A percentile compares a stretch with the other conserved stretches of the same genome.
These are phyloP conservation scores for Heliconius melpomene DNA, from an alignment of 1,140 invertebrate species.

Conservation along the genomic window DNA sequence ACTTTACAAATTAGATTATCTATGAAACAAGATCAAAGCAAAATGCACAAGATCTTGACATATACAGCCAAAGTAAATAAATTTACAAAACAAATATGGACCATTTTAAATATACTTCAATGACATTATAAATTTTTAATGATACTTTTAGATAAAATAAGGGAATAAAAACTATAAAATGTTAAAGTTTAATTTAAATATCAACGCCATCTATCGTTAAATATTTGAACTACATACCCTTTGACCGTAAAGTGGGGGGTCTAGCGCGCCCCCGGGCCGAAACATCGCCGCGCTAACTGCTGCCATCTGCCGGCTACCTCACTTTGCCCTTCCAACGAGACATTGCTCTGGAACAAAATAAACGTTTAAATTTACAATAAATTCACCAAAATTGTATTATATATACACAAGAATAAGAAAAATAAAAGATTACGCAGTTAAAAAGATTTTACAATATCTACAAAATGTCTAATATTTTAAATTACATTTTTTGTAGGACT, in stretches of 20 bases:
- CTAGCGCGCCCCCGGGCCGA: conserved; percentile 73
- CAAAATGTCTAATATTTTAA: too few species aligned
- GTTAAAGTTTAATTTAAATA: neutral
- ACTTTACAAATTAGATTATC: conserved; percentile 2
- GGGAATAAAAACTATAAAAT: neutral
- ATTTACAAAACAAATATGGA: neutral
- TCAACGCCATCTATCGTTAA: conserved; percentile 56
- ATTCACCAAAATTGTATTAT: too few species aligned
- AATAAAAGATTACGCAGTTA: too few species aligned
- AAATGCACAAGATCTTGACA: neutral
- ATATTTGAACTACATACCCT: conserved; percentile 59
- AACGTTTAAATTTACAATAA: too few species aligned
- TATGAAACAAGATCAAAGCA: neutral
- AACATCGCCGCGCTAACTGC: conserved; percentile 77
- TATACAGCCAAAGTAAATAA: neutral
- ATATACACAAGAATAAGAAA: too few species aligned
- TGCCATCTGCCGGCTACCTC: conserved; percentile 79
- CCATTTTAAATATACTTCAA: too few species aligned
- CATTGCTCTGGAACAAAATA: conserved; percentile 65
- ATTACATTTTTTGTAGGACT: too few species aligned
- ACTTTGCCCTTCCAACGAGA: conserved; percentile 77
- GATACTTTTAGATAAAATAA: too few species aligned
- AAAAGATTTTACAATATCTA: too few species aligned
- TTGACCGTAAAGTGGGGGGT: conserved; percentile 73
- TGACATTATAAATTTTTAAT: too few species aligned